Evolutionary conservation across 2,888 invertebrate species (phyloP).

Genomic region (Agrotis puta): DNA sequence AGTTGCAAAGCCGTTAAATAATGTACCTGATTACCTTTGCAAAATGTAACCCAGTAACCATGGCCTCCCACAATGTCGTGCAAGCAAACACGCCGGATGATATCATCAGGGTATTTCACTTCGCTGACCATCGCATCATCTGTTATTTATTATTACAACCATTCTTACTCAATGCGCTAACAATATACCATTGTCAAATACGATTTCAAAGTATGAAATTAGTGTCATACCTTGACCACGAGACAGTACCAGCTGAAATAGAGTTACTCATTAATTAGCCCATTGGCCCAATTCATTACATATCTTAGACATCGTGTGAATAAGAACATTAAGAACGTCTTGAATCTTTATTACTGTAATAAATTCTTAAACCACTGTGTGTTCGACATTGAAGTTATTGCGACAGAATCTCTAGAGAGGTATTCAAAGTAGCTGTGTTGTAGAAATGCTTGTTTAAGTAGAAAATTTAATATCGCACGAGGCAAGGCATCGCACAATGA

Average conservation of each 20-base stretch:
- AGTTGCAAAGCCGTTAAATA: constrained; percentile 58
- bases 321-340: constrained; percentile 43
- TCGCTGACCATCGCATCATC: constrained; percentile 73
- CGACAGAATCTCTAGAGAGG: constrained; percentile 32
- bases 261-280: constrained; percentile 53
- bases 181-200: constrained; percentile 63
- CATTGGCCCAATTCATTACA: constrained; percentile 58
- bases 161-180: constrained; percentile 50
- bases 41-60: constrained; percentile 70
- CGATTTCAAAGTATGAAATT: constrained; percentile 57
- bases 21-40: constrained; percentile 74
- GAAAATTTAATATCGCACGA: constrained; percentile 65
- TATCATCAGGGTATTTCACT: constrained; percentile 75
- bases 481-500: constrained; percentile 67
- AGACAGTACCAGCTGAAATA: constrained; percentile 58
- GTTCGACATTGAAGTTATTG: constrained; percentile 53
- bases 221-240: constrained; percentile 50
- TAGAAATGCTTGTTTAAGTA: constrained; percentile 56
- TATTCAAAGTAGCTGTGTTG: constrained; percentile 38
- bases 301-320: constrained; percentile 53
- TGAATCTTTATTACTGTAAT: constrained; percentile 49
- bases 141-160: constrained; percentile 64
- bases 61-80: constrained; percentile 69
- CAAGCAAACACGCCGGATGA: constrained; percentile 72
- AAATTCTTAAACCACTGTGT: constrained; percentile 45